phyloP scores from a whole-genome alignment of 1,140 invertebrate species.

The Caenorhabditis brenneri region DNA sequence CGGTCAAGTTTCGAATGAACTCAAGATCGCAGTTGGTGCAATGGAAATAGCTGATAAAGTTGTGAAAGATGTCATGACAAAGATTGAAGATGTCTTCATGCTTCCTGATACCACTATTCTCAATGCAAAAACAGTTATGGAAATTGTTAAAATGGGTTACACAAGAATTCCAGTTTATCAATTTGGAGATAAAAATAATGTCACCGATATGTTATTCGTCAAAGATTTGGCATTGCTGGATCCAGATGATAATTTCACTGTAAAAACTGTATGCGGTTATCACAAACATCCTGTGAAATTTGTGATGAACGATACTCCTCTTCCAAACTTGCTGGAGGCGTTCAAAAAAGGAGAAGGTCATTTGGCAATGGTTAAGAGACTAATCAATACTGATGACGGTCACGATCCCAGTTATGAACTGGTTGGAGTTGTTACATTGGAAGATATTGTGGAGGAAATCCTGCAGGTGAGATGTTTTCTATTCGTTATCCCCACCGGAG shows the following conservation, averaged over 20 bases:
- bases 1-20: slow-evolving; percentile 72
- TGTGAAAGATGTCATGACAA: slow-evolving; percentile 73
- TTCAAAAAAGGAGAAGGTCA: slow-evolving; percentile 80
- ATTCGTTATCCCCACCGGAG: no score
- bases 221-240: slow-evolving; percentile 95
- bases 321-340: slow-evolving; percentile 91
- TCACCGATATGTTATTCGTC: slow-evolving; percentile 89
- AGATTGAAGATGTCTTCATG: slow-evolving; percentile 59
- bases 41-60: slow-evolving; percentile 72
- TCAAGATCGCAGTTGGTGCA: slow-evolving; percentile 73
- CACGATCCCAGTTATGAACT: slow-evolving; percentile 73
- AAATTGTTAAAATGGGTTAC: slow-evolving; percentile 89
- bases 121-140: slow-evolving; percentile 80
- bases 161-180: slow-evolving; percentile 93
- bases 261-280: slow-evolving; percentile 89
- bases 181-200: slow-evolving; percentile 78
- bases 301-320: slow-evolving; percentile 89
- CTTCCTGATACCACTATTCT: slow-evolving; percentile 56
- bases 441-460: slow-evolving; percentile 75
- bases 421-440: slow-evolving; percentile 74
- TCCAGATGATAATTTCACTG: slow-evolving; percentile 86
- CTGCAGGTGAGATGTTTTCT: slow-evolving; percentile 71
- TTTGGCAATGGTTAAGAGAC: slow-evolving; percentile 57
- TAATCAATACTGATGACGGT: slow-evolving; percentile 62
- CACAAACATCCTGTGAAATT: slow-evolving; percentile 93